A percentile compares a stretch with the other conserved stretches of the same genome.
These are phyloP conservation scores for Oegoconia quadripuncta DNA, from an alignment of 2,888 invertebrate genomes.

Conservation along the genomic window DNA sequence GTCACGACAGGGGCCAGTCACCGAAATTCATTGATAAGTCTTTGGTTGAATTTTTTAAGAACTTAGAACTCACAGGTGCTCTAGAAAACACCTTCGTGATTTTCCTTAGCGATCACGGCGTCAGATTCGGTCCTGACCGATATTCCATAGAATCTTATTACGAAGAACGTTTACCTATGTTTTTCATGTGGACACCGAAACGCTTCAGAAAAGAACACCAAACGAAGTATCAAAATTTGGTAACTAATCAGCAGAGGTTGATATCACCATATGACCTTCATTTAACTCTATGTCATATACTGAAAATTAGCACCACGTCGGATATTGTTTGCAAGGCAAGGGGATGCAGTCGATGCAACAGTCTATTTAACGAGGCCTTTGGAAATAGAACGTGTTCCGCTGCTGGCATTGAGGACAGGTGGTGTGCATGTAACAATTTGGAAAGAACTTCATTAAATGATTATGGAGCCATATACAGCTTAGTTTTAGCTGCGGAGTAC, in stretches of 20 bases:
- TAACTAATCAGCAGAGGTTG: background rate
- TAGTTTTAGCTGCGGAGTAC: background rate
- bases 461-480: constrained; percentile 2
- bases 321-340: background rate
- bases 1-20: background rate
- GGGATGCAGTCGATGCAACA: background rate
- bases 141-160: background rate
- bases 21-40: background rate
- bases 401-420: background rate
- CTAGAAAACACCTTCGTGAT: constrained; percentile 2
- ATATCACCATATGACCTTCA: constrained; percentile 4
- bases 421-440: constrained; percentile 1
- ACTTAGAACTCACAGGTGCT: background rate
- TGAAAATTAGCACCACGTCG: background rate
- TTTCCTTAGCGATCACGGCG: constrained; percentile 2
- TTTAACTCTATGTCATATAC: constrained; percentile 5
- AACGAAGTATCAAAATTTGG: background rate
- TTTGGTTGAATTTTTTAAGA: background rate
- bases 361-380: background rate
- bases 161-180: constrained; percentile 5
- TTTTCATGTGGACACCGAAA: background rate
- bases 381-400: background rate
- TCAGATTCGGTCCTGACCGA: background rate
- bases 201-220: background rate
- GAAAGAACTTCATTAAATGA: background rate